Conservation (phyloP, 2,113 vertebrate species). For the Turdus rufiventris region DNA sequence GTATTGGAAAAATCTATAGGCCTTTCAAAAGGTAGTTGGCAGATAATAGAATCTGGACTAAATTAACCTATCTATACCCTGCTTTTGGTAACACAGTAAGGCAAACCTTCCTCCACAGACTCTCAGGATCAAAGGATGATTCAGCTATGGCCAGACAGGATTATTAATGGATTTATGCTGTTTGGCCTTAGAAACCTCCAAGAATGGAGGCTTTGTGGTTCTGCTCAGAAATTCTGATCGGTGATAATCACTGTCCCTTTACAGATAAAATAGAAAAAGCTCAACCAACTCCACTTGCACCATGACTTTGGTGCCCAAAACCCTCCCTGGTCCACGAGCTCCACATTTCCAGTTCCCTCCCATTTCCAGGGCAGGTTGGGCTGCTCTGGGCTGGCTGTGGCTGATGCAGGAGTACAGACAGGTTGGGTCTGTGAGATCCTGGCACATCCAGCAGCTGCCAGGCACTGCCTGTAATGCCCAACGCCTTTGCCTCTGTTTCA, state of each 20-base stretch:
- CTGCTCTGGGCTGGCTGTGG: not conserved
- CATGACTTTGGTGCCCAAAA: not conserved
- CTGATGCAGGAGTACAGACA: not conserved
- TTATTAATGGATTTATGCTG: not conserved
- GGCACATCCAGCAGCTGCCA: accelerated
- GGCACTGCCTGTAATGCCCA: not conserved
- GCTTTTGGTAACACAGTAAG: not conserved
- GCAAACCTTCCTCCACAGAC: not conserved
- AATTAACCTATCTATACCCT: not conserved
- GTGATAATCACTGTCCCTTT: not conserved
- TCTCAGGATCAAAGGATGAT: not conserved
- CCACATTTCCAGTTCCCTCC: not conserved
- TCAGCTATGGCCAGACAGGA: not conserved
- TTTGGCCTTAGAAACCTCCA: not conserved
- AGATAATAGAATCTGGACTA: not conserved
- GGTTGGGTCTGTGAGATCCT: not conserved
- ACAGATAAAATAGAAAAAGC: not conserved
- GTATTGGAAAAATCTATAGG: not conserved
- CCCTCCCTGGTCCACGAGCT: not conserved
- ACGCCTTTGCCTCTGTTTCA: not conserved
- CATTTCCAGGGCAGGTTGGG: not conserved
- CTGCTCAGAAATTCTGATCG: not conserved
- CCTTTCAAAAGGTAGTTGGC: not conserved
- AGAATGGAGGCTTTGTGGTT: not conserved
- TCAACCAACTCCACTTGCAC: not conserved